Evolutionary conservation across 2,113 vertebrate genomes (phyloP).

Genomic region (Phylloscopus trochilus): DNA sequence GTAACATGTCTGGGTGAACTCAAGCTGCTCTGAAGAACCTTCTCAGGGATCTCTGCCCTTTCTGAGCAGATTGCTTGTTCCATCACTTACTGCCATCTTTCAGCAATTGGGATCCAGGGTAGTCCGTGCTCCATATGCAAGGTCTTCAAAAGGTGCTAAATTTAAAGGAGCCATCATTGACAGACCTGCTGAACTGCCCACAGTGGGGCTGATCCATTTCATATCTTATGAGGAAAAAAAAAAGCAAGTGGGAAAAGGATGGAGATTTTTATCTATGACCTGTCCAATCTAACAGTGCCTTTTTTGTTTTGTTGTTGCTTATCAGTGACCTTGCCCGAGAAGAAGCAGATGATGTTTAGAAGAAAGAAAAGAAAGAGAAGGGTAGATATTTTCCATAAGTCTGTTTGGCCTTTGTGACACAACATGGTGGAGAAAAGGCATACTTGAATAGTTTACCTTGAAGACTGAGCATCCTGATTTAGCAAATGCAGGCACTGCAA

Average conservation of each 20-base stretch:
- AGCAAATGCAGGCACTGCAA: not conserved
- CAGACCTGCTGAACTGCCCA: not conserved
- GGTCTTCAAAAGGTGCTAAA: not conserved
- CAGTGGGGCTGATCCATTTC: not conserved
- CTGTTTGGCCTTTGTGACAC: not conserved
- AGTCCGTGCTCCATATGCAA: not conserved
- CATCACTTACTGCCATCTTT: not conserved
- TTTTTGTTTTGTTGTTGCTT: constrained; percentile 45
- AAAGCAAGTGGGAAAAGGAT: not conserved
- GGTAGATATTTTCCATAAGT: not conserved
- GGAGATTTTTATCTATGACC: not conserved
- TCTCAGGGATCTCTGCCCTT: not conserved
- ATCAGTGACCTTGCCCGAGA: constrained; percentile 10
- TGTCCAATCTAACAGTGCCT: not conserved
- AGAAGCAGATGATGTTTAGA: constrained; percentile 24
- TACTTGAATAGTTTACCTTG: constrained; percentile 1
- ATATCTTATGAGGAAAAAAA: not conserved
- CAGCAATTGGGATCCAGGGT: not conserved
- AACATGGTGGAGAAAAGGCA: not conserved
- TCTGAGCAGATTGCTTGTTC: not conserved
- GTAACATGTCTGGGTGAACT: not conserved
- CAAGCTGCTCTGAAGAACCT: not conserved
- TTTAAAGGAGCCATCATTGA: not conserved
- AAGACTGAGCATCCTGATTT: not conserved
- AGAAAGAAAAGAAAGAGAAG: constrained; percentile 36